Evolutionary conservation across 2,888 invertebrate species (phyloP).

Genomic region (Tipula unca): DNA sequence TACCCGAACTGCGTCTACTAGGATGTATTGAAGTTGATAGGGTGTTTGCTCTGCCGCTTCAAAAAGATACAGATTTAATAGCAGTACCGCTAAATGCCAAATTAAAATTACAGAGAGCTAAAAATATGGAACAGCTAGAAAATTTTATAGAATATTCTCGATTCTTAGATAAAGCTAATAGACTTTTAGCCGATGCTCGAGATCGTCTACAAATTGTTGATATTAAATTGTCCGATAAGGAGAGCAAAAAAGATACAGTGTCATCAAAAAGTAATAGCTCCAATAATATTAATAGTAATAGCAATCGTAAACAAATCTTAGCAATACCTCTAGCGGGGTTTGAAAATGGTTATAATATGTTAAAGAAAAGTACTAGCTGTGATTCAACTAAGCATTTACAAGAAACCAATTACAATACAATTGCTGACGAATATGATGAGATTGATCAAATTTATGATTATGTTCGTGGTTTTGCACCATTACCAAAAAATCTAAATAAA

Average conservation of each 20-base stretch:
- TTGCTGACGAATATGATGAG: conserved; percentile 85
- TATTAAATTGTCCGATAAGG: conserved; percentile 64
- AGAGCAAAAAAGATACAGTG: conserved; percentile 36
- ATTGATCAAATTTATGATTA: conserved; percentile 96
- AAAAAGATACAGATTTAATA: conserved; percentile 70
- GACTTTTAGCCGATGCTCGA: conserved; percentile 59
- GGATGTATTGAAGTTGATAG: conserved; percentile 77
- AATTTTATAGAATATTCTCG: conserved; percentile 67
- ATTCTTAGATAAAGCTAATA: conserved; percentile 67
- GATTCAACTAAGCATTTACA: conserved; percentile 53
- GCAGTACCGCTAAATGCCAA: conserved; percentile 80
- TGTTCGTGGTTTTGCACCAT: conserved; percentile 83
- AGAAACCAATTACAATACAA: conserved; percentile 45
- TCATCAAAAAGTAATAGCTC: conserved; percentile 34
- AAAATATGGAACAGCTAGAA: conserved; percentile 72
- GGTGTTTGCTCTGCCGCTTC: conserved; percentile 73
- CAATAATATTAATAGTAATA: conserved; percentile 32
- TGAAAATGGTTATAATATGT: conserved; percentile 57
- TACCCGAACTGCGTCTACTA: conserved; percentile 73
- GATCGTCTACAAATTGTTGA: conserved; percentile 75
- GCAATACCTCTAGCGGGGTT: conserved; percentile 32
- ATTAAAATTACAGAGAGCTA: conserved; percentile 71
- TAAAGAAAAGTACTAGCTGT: conserved; percentile 69
- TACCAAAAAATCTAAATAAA: conserved; percentile 61
- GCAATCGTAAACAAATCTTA: not conserved